phyloP scores from a whole-genome alignment of 35 echinoderm and acorn worm species.

The Hemicentrotus pulcherrimus region DNA sequence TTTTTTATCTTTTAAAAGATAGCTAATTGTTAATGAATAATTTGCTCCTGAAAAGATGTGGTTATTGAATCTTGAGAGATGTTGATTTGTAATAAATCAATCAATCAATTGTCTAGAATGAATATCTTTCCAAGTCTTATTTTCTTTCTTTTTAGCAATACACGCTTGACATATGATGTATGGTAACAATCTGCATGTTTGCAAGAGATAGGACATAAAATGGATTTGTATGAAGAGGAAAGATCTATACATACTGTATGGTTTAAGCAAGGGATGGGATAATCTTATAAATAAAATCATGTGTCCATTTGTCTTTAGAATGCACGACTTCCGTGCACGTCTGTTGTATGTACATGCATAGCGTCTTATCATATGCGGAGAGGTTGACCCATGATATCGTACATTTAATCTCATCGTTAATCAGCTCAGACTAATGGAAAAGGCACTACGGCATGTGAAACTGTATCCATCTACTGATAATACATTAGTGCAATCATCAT shows the following conservation, averaged over 20 bases:
- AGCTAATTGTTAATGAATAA: too few species aligned
- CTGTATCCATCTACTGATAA: slow-evolving; percentile 15
- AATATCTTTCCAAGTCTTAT: too few species aligned
- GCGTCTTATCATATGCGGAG: background rate
- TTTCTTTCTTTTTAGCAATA: background rate
- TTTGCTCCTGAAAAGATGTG: too few species aligned
- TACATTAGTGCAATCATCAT: slow-evolving; percentile 30
- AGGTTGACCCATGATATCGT: background rate
- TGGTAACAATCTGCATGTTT: background rate
- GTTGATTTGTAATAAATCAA: too few species aligned
- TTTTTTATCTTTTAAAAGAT: too few species aligned
- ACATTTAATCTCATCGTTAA: slow-evolving; percentile 29
- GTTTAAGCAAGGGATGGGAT: background rate
- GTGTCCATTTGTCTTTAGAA: background rate
- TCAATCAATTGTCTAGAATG: too few species aligned
- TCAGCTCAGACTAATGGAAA: slow-evolving; percentile 21
- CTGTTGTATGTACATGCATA: background rate
- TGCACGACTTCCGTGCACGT: background rate
- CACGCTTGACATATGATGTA: background rate
- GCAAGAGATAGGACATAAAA: background rate
- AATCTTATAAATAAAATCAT: too few species aligned
- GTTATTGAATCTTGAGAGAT: too few species aligned
- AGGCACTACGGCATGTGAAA: slow-evolving; percentile 15
- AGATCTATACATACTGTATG: too few species aligned
- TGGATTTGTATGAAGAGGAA: too few species aligned